Base-by-base conservation (phyloP, 2,113 vertebrate species). In the Coturnix japonica region DNA sequence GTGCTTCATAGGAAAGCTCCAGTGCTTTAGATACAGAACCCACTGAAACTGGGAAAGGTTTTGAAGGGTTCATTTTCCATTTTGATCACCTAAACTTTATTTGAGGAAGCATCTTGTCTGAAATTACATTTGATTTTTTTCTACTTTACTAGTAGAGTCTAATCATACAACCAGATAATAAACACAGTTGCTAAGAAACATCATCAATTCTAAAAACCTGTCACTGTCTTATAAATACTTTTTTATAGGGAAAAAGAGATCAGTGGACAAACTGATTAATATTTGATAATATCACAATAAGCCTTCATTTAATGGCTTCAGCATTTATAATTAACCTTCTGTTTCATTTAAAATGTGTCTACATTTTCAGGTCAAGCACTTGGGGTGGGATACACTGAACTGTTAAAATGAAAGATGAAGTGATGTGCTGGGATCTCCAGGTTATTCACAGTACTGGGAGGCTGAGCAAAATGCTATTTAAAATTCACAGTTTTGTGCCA, bases 311-410 rank as follows among this genome's bases (percentile, higher is more conserved):
- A 97, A 95, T 65, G 43, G 43, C 78, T 87, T 96, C 70, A 73
- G 26, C 65, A 83, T 89, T 96, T 75, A 71, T 97, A 96, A 96
- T 97, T 97, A 97, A 94, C 91, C 91, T 97, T 70, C 77, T 95
- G 31, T 95, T 97, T 97, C 87, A 75, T 92, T 81, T 97, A 94
- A 97, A 94, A 94, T 93, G 91, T 96, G 89, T 83, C 95, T 94
- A 78, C 64, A 46, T 94, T 94, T 93, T 91, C 80, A 79, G 87
- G 89, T 95, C 81, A 91, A 78, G 77, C 57, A 33, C 78, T 94
- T 80, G n/a, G 72, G 30, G 60, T 90, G 93, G 35, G 54, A 67
- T 79, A 89, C 76, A 67, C 82, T 93, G 73, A 89, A 89, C 71
- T 89, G 81, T 94, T 90, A 95, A 84, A 96, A 96, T 95, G 93